Base-by-base conservation (phyloP, 64 coral and sea anemone species). In the Actinia tenebrosa region DNA sequence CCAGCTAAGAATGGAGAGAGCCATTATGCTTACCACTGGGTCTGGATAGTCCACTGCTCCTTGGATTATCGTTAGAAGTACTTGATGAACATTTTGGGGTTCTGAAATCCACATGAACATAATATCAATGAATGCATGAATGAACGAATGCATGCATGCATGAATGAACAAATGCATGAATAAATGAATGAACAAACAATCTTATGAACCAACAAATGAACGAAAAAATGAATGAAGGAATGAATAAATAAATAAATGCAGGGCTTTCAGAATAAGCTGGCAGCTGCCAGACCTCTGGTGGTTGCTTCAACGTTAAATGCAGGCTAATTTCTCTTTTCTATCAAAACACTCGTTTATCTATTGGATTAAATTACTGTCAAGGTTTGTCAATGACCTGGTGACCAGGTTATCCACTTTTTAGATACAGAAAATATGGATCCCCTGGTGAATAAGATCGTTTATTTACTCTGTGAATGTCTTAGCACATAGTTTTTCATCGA, bases 11-110 rank as follows among this genome's bases (percentile, higher is more conserved):
- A 37, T 37, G 30, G 46, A 50, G 8, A 53, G 79, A 81, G 44
- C 7, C 5, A 25, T 6, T 8, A 56, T 45, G 53, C 86, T 99
- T 93, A 99, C 97, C 89, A 90, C 93, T 27, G 97, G 88, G 46
- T 99, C 97, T 50, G 97, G 90, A 42, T 83, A 90, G 1, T 99
- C 97, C 2, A 92, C 94, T 78, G 90, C 97, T 77, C 97, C 97
- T 22, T 99, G 97, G 16, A 99, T 93, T 23, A 95, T 71, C 0
- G 97, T 99, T 47, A 95, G 47, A 53, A 99, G 82, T 3, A 99
- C 97, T 84, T 99, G 90, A 64, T 93, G 90, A 13, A 95, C 63
- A 85, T 99, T 84, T 11, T 99, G 93, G 23, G 88, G 91, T 77
- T 89, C 97, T 99, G 64, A 19, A 56, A 23, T 14, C 44, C 64